These are phyloP conservation scores for Chrysolophus pictus DNA, from an alignment of 2,797 vertebrate genomes.

Conservation along the genomic window DNA sequence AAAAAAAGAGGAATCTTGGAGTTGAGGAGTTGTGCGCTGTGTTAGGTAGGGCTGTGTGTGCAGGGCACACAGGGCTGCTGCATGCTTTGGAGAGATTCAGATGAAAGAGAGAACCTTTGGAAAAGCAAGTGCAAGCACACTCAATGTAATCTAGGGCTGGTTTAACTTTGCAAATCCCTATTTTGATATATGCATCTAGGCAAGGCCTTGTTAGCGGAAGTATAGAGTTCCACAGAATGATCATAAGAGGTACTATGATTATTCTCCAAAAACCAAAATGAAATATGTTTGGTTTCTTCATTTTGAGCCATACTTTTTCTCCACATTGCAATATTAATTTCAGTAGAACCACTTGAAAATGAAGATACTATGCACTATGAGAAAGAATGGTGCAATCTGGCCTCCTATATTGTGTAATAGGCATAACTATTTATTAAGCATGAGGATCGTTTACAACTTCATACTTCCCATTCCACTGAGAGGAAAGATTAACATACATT, in stretches of 20 bases:
- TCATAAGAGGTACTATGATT: not conserved
- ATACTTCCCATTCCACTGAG: not conserved
- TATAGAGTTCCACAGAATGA: not conserved
- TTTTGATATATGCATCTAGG: not conserved
- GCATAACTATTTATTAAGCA: conserved; percentile 28
- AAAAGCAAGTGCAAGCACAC: not conserved
- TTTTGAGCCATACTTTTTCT: not conserved
- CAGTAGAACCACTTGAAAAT: not conserved
- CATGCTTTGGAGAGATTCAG: not conserved
- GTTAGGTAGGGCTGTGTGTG: not conserved
- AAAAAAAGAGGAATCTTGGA: not conserved
- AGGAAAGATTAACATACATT: conserved; percentile 28
- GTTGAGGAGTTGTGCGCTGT: not conserved
- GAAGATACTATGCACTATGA: conserved; percentile 3
- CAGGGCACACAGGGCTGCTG: not conserved
- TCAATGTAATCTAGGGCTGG: not conserved
- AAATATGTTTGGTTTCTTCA: conserved; percentile 1
- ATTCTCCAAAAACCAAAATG: not conserved
- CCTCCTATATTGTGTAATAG: not conserved
- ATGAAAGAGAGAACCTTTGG: not conserved
- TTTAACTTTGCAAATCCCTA: not conserved
- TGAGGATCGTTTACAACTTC: conserved; percentile 24
- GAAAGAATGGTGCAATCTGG: conserved; percentile 31
- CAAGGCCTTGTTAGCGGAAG: not conserved
- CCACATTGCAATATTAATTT: conserved; percentile 2